These are phyloP conservation scores for Argyresthia goedartella DNA, from an alignment of 2,888 invertebrate species.

Conservation along the genomic window DNA sequence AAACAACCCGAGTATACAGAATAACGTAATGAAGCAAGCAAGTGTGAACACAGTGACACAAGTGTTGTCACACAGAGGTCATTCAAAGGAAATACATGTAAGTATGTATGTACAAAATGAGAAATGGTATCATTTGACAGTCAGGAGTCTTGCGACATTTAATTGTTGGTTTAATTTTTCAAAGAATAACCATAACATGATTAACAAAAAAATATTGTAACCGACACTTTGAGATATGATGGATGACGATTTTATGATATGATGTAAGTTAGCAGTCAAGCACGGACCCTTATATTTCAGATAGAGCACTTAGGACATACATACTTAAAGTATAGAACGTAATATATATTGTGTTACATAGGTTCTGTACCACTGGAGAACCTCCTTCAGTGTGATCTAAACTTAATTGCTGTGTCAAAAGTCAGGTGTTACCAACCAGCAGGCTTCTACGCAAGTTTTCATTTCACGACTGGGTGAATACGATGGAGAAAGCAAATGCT, in stretches of 20 bases:
- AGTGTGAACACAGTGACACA: too few species aligned
- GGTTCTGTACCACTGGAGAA: background rate
- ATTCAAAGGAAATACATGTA: too few species aligned
- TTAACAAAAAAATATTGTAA: too few species aligned
- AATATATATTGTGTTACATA: background rate
- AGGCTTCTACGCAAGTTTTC: conserved; percentile 33
- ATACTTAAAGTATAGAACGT: background rate
- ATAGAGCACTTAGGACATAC: background rate
- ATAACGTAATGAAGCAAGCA: too few species aligned
- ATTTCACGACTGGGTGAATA: conserved; percentile 54
- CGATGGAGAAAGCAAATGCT: conserved; percentile 37
- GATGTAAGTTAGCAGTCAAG: background rate
- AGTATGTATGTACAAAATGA: too few species aligned
- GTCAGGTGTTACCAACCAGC: background rate
- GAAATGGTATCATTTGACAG: background rate
- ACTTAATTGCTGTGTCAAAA: background rate
- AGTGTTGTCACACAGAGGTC: too few species aligned
- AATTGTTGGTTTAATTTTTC: background rate
- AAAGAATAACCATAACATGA: background rate
- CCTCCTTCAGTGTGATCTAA: background rate
- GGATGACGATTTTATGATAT: background rate
- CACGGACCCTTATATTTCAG: background rate
- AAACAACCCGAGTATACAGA: too few species aligned
- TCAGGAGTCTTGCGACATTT: background rate
- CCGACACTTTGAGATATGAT: background rate